Evolutionary conservation across 1,140 invertebrate species (phyloP).

Genomic region (Drosophila takahashii): DNA sequence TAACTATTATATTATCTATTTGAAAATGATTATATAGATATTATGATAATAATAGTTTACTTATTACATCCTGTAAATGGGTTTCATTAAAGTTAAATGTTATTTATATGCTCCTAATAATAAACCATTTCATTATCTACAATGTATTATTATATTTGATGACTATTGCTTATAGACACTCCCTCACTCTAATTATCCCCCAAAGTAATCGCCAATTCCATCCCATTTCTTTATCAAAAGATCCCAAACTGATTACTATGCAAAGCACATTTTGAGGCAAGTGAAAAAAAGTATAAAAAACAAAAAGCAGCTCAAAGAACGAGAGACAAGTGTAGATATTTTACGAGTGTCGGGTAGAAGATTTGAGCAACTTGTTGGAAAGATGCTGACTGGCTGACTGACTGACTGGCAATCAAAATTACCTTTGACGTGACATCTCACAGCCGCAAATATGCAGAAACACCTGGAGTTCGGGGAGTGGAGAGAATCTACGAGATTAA

Average conservation of each 20-base stretch:
- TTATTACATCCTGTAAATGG: too few relatives aligned
- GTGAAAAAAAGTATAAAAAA: conserved; percentile 26
- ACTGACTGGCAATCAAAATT: conserved; percentile 64
- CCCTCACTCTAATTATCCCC: not conserved
- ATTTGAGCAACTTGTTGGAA: conserved; percentile 34
- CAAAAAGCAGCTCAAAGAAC: conserved; percentile 12
- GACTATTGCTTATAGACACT: not conserved
- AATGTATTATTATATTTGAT: conserved; percentile 1
- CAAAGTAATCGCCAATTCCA: conserved; percentile 22
- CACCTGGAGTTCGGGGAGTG: conserved; percentile 34
- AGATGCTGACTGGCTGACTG: conserved; percentile 42
- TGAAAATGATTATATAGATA: too few relatives aligned
- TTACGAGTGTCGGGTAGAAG: conserved; percentile 30
- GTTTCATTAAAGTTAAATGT: not conserved
- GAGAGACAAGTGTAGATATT: conserved; percentile 21
- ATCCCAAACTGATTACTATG: conserved; percentile 41
- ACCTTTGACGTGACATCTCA: conserved; percentile 66
- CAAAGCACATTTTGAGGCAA: conserved; percentile 39
- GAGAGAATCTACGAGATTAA: conserved; percentile 60
- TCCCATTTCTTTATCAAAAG: conserved; percentile 2
- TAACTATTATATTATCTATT: too few relatives aligned
- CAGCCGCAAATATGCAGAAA: conserved; percentile 69
- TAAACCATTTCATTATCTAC: not conserved
- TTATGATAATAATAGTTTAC: too few relatives aligned
- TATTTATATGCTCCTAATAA: not conserved